Base-by-base conservation (phyloP, 1,140 invertebrate genomes). In the Drosophila leontia region DNA sequence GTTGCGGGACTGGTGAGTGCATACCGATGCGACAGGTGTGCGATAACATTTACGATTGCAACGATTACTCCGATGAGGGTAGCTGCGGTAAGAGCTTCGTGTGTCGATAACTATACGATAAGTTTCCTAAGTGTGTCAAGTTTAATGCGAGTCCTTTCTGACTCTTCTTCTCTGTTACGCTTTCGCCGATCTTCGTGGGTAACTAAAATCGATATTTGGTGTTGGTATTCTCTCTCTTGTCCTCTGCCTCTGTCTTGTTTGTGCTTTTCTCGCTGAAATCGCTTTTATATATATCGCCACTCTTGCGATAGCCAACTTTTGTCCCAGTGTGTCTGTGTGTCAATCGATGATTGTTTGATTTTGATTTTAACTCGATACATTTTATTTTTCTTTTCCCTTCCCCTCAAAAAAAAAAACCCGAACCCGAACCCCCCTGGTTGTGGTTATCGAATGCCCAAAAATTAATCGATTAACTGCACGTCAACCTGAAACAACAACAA, bases 21-120 rank as follows among this genome's bases (percentile, higher is more conserved):
- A 95, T 96, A 91, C 93, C 94, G 56, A 92, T 94, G 78, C 93
- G 93, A 80, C 93, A 94, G 87, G 93, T 94, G 92, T 96, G 96
- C 93, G 95, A 96, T 93, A 94, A 94, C 59, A 92, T 93, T 69
- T 94, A 94, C 83, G 95, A 96, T 94, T 96, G 96, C 93, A 92
- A 92, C 69, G 96, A 96, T 94, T 95, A 95, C 92, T 95, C 95
- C 78, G 96, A 96, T 91, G 96, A 96, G 94, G 94, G 93, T 90
- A 94, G 95, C 92, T 96, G 96, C 94, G 95, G 96, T 96, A 96
- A 95, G 95, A 32, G 59, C 19, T 42, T 41, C 11, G 19, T 44
- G 19, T 86, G 23, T 59, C 58, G 60, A 45, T 51, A 42, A 41
- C 35, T 34, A 57, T 76, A 69, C 80, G 76, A 79, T 83, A 70